A percentile compares a stretch with the other conserved stretches of the same genome.
phyloP scores from a whole-genome alignment of 2,113 vertebrate genomes.

The Jacana jacana region DNA sequence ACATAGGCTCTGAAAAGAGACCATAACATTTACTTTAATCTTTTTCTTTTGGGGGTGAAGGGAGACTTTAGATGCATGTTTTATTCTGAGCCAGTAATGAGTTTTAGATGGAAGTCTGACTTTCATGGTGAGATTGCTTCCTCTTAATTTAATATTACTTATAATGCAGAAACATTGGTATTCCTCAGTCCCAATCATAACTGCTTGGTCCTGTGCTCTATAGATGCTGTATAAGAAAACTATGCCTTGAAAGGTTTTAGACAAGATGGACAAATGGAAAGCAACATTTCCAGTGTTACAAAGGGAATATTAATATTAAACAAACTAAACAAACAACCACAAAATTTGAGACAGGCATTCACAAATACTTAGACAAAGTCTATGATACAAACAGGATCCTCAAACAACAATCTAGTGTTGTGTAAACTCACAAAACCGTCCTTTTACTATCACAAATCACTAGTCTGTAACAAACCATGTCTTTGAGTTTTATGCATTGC shows the following conservation, averaged over 20 bases:
- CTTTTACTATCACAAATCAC: neutral
- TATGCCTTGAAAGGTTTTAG: neutral
- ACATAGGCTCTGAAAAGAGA: neutral
- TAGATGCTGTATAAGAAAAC: neutral
- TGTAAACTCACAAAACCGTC: neutral
- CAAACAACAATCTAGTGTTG: neutral
- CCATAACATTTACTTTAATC: neutral
- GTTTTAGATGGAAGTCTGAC: neutral
- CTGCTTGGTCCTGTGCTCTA: neutral
- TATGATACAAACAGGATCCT: neutral
- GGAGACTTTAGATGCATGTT: accelerated
- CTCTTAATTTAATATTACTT: neutral
- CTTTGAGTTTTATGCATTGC: neutral
- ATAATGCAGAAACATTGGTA: neutral
- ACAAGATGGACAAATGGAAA: neutral
- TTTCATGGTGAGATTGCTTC: neutral
- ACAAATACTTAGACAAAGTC: neutral
- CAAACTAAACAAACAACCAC: neutral
- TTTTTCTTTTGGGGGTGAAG: neutral
- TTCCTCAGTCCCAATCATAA: neutral
- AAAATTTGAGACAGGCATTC: neutral
- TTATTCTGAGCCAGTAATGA: neutral
- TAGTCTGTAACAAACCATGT: neutral
- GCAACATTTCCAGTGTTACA: neutral
- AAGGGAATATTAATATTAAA: neutral